Evolutionary conservation across 2,113 vertebrate species (phyloP).

Genomic region (Notechis scutatus): DNA sequence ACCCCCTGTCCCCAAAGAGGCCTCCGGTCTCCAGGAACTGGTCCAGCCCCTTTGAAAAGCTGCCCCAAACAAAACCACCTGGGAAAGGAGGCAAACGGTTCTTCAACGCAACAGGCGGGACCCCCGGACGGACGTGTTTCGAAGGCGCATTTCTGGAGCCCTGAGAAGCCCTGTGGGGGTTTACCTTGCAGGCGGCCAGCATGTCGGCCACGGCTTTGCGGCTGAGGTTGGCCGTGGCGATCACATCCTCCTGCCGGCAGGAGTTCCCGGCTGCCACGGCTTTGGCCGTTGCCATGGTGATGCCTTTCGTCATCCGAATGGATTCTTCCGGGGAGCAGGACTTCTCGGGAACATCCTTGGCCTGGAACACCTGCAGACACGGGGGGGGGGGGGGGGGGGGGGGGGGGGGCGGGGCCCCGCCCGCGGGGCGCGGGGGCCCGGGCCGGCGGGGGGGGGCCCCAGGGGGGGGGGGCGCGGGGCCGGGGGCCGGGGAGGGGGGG

Average conservation of each 20-base stretch:
- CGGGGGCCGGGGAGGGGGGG: background rate
- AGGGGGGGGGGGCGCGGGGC: background rate
- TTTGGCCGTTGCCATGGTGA: constrained; percentile 96
- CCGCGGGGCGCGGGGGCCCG: too few relatives aligned
- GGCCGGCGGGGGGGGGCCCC: too few relatives aligned
- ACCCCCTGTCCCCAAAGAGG: background rate
- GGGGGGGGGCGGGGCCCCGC: background rate
- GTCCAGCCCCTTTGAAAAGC: background rate
- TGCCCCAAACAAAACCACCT: background rate
- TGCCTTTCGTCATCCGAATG: constrained; percentile 97
- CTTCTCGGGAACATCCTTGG: constrained; percentile 88
- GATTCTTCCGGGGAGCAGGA: constrained; percentile 92
- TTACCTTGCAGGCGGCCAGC: constrained; percentile 88
- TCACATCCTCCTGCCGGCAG: constrained; percentile 93
- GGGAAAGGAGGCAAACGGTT: background rate
- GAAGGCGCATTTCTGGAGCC: background rate
- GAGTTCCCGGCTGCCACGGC: constrained; percentile 98
- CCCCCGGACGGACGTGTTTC: too few relatives aligned
- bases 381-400: background rate
- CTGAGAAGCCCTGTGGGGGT: background rate
- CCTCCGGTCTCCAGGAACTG: background rate
- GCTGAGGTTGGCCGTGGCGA: constrained; percentile 95
- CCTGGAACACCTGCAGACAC: constrained; percentile 85
- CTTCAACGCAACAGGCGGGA: background rate
- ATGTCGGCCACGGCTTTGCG: constrained; percentile 95